phyloP scores from a whole-genome alignment of 2,113 vertebrate species.

The Callaeas wilsoni region DNA sequence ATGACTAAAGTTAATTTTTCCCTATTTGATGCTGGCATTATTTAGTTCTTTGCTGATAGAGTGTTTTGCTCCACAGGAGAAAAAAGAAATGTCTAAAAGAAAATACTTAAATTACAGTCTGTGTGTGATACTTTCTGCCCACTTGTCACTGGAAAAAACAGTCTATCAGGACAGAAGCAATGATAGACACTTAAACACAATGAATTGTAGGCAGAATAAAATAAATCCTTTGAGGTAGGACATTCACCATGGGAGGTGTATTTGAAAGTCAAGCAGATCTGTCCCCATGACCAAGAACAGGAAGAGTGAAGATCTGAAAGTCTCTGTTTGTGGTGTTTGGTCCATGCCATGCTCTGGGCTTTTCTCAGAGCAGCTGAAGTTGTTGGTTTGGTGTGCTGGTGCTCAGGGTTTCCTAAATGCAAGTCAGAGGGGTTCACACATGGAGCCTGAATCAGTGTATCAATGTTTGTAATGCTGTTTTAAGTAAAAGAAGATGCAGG shows the following conservation, averaged over 20 bases:
- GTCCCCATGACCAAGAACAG: neutral
- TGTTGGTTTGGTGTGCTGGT: neutral
- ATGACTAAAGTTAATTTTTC: neutral
- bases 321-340: neutral
- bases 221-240: neutral
- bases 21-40: neutral
- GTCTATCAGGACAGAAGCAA: neutral
- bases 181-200: fast-evolving
- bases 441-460: neutral
- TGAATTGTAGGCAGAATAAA: neutral
- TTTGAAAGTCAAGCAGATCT: neutral
- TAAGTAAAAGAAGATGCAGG: neutral
- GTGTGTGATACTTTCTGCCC: neutral
- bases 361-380: neutral
- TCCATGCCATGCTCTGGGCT: neutral
- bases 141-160: neutral
- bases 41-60: neutral
- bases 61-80: neutral
- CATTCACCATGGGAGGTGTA: neutral
- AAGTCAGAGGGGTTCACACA: neutral
- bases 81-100: neutral
- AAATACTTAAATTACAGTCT: neutral
- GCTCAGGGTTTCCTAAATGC: neutral
- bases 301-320: neutral
- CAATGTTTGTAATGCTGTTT: neutral